phyloP scores from a whole-genome alignment of 1,140 invertebrate species.

The silkworm (Bombyx mori) region DNA sequence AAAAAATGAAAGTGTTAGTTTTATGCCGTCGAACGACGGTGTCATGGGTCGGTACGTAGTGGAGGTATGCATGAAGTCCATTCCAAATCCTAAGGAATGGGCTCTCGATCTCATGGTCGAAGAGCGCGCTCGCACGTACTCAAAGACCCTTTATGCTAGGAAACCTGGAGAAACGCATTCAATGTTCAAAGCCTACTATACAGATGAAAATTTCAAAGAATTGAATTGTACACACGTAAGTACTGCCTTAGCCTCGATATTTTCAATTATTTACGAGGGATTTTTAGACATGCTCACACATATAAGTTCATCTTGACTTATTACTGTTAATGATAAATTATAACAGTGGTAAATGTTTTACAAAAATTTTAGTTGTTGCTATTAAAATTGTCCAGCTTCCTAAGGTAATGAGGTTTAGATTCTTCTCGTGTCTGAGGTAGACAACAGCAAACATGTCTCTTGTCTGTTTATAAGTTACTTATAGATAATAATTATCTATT shows the following conservation, averaged over 20 bases:
- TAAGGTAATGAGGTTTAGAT: too few species aligned
- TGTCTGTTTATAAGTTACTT: neutral
- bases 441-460: too few species aligned
- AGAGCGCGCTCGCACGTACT: neutral
- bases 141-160: neutral
- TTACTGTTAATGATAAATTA: too few species aligned
- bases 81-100: constrained; percentile 71
- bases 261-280: too few species aligned
- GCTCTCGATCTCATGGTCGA: constrained; percentile 15
- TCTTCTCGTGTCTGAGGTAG: too few species aligned
- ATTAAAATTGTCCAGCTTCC: too few species aligned
- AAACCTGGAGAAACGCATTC: constrained; percentile 8
- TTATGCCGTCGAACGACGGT: constrained; percentile 18
- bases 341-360: too few species aligned
- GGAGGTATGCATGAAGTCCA: constrained; percentile 25
- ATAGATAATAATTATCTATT: neutral
- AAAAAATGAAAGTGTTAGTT: constrained; percentile 8
- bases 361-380: too few species aligned
- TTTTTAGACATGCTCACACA: too few species aligned
- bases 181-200: neutral
- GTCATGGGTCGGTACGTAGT: constrained; percentile 28
- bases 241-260: neutral
- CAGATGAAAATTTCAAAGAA: neutral
- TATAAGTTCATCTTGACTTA: too few species aligned
- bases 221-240: constrained; percentile 34